Conservation (phyloP, 2,113 vertebrate species). For the Tragelaphus scriptus region DNA sequence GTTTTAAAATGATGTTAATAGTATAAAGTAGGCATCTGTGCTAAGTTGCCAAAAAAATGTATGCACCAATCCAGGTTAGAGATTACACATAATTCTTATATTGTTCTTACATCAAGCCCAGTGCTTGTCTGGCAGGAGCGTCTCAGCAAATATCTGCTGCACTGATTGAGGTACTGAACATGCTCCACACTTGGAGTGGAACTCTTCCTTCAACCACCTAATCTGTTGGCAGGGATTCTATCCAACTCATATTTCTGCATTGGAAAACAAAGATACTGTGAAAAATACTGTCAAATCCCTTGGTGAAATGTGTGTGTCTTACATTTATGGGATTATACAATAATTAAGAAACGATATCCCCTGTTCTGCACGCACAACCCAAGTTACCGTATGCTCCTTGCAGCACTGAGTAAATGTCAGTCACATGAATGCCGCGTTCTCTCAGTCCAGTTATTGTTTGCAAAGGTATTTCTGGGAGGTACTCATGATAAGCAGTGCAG, state of each 20-base stretch:
- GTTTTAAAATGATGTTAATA: background rate
- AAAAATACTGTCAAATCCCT: background rate
- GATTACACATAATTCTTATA: background rate
- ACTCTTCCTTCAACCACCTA: background rate
- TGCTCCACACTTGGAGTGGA: rapidly evolving
- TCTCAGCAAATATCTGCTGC: background rate
- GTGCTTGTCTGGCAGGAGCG: background rate
- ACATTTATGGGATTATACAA: background rate
- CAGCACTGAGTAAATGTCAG: background rate
- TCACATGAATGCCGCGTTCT: background rate
- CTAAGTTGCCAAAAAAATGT: background rate
- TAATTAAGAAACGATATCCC: background rate
- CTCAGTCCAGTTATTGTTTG: background rate
- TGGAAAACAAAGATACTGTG: background rate
- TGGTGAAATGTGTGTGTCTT: background rate
- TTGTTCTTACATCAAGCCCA: background rate
- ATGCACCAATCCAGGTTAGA: background rate
- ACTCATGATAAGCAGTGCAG: background rate
- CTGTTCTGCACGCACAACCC: background rate
- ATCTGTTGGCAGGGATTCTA: background rate
- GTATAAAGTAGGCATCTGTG: background rate
- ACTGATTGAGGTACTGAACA: background rate
- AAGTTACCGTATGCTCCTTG: background rate
- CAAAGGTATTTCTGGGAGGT: background rate
- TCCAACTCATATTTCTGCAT: background rate